These are phyloP conservation scores for Uria lomvia DNA, from an alignment of 2,113 vertebrate genomes.

Conservation along the genomic window DNA sequence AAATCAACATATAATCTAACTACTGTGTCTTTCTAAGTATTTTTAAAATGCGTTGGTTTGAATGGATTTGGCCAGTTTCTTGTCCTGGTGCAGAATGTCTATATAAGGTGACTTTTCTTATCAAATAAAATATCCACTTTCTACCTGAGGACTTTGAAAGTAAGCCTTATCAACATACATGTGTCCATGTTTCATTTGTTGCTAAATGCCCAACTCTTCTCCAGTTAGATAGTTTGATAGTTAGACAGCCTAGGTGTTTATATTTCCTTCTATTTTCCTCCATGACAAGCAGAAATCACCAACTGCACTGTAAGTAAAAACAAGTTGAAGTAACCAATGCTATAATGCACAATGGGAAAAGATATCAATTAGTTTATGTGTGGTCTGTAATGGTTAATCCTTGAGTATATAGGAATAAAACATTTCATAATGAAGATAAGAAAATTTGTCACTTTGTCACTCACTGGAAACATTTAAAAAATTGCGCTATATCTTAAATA, in stretches of 20 bases:
- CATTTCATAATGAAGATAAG: neutral
- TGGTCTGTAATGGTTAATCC: neutral
- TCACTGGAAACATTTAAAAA: neutral
- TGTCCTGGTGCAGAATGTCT: neutral
- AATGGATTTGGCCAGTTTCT: neutral
- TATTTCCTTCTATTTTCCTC: neutral
- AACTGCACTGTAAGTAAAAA: neutral
- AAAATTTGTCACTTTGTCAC: neutral
- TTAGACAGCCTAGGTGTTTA: neutral
- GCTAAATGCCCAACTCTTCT: neutral
- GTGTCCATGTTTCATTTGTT: neutral
- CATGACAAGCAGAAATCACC: neutral
- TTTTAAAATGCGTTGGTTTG: neutral
- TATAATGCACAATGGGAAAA: neutral
- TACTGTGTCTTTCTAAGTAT: neutral
- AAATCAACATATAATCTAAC: neutral
- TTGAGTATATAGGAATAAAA: neutral
- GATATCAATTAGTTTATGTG: neutral
- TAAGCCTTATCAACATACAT: neutral
- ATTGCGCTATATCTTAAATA: neutral
- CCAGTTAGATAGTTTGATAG: neutral
- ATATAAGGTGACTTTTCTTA: neutral
- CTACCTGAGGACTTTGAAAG: neutral
- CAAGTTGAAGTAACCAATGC: neutral
- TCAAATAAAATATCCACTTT: neutral